These are phyloP conservation scores for Sisor rabdophorus DNA, from an alignment of 2,113 vertebrate genomes.

Conservation along the genomic window DNA sequence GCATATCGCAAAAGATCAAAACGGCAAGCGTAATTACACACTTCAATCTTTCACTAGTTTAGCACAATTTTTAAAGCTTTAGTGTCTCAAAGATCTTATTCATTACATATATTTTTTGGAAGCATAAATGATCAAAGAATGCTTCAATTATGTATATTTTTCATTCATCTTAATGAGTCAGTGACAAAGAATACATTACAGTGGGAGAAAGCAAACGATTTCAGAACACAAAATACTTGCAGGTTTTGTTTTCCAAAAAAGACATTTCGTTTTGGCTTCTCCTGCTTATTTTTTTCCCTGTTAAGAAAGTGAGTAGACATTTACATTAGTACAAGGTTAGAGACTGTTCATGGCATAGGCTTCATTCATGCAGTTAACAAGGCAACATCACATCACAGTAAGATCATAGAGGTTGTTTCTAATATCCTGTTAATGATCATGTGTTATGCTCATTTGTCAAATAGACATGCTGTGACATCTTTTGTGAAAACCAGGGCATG, in stretches of 20 bases:
- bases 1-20: background rate
- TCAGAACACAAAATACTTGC: conserved; percentile 82
- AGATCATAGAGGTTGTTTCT: background rate
- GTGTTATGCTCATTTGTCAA: conserved; percentile 6
- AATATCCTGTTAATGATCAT: background rate
- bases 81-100: background rate
- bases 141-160: background rate
- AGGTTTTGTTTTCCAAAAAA: conserved; percentile 83
- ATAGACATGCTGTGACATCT: conserved; percentile 13
- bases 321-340: conserved; percentile 46
- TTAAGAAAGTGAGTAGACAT: conserved; percentile 73
- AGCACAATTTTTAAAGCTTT: background rate
- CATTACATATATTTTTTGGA: background rate
- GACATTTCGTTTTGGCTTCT: conserved; percentile 81
- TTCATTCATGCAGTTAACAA: conserved; percentile 39
- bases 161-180: conserved; percentile 53
- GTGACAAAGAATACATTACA: conserved; percentile 61
- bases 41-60: background rate
- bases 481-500: background rate
- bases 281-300: conserved; percentile 92
- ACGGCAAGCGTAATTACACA: background rate
- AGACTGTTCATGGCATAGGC: conserved; percentile 23
- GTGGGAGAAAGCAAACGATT: conserved; percentile 42
- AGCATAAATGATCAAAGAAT: background rate
- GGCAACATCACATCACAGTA: conserved; percentile 4